Base-by-base conservation (phyloP, 1,140 invertebrate species). In the Brachionus rubens region DNA sequence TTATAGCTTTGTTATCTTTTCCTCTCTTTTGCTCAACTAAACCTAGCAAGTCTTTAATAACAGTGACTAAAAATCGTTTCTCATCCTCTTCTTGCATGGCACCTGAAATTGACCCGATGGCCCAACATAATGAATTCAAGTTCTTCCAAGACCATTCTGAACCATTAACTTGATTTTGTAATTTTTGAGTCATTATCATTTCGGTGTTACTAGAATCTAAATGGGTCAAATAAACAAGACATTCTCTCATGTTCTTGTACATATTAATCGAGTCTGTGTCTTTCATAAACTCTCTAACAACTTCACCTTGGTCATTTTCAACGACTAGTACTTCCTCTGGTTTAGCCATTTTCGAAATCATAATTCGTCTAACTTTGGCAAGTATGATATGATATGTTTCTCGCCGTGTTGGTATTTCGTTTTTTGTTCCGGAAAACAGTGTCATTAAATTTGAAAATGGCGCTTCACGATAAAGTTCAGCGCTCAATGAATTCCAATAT, bases 71-170 rank as follows among this genome's bases (percentile, higher is more conserved):
- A 87, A 99, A 99, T 62, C 96, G 87, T 82, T 98, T 98, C 83
- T 99, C 97, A 85, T 99, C 96, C 84, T 99, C 97, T 86, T 99
- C 97, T 82, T 92, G 89, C 93, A 98, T 96, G 19, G 95, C 93
- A 80, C 97, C 97, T 79, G 94, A 98, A 83, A 99, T 99, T 77
- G 95, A 98, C 30, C 97, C 97, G 82, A 99, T 98, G 16, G 97
- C 97, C 97, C 97, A 99, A 82, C 97, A 99, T 21, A 91, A 89
- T 16, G 95, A 98, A 82, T 99, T 99, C 7, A 99, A 87, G 87
- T 99, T 99, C 86, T 98, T 98, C 97, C 97, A 99, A 7, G 96
- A 98, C 94, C 96, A 99, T 86, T 99, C 97, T 19, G 89, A 89
- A 14, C 96, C 96, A 86, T 98, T 98, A 0, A 99, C 96, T 89